Evolutionary conservation across 2,113 vertebrate species (phyloP).

Genomic region (Caloenas nicobarica): DNA sequence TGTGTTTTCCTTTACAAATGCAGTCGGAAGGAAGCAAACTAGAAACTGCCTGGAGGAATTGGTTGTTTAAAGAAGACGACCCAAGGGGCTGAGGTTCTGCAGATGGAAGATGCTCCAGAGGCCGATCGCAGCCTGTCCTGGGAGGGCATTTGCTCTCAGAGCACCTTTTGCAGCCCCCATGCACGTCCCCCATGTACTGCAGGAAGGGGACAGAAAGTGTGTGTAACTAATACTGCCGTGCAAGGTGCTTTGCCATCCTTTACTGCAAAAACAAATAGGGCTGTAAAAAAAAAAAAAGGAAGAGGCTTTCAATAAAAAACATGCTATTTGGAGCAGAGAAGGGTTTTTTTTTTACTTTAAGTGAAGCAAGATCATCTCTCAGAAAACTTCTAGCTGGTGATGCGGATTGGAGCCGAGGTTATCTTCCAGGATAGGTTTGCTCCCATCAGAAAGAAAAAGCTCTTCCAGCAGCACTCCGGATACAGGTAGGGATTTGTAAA

Average conservation of each 20-base stretch:
- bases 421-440: not conserved
- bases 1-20: constrained; percentile 4
- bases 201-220: not conserved
- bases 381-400: not conserved
- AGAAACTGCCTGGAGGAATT: not conserved
- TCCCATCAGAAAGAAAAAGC: not conserved
- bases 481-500: not conserved
- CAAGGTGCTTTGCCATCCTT: not conserved
- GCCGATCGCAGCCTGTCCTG: not conserved
- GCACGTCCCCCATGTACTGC: fast-evolving
- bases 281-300: not conserved
- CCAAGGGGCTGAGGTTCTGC: not conserved
- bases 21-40: not conserved
- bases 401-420: not conserved
- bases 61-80: not conserved
- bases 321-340: not conserved
- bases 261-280: constrained; percentile 18
- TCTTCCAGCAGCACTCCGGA: not conserved
- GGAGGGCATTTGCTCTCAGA: not conserved
- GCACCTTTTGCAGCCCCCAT: not conserved
- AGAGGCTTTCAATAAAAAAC: not conserved
- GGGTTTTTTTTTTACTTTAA: not conserved
- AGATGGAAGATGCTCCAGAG: not conserved
- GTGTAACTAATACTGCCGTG: not conserved
- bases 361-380: not conserved